Evolutionary conservation across 2,113 vertebrate species (phyloP).

Genomic region (Percina caprodes): DNA sequence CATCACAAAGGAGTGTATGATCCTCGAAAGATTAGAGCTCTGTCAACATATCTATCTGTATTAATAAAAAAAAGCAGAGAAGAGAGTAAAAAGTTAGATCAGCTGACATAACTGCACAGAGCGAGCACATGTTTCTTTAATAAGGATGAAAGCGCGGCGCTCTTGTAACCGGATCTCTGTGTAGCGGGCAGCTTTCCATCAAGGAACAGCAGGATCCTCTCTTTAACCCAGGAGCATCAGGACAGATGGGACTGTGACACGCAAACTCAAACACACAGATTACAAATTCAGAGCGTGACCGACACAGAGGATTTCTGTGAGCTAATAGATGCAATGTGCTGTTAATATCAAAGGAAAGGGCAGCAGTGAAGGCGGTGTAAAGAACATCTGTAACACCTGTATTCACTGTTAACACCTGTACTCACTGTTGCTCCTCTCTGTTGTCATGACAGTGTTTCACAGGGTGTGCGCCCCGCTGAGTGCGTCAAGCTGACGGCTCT

Average conservation of each 20-base stretch:
- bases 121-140: constrained; percentile 84
- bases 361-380: background rate
- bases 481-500: constrained; percentile 46
- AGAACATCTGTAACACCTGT: constrained; percentile 69
- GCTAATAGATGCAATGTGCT: background rate
- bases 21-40: constrained; percentile 12
- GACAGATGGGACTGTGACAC: constrained; percentile 82
- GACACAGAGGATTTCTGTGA: constrained; percentile 8
- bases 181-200: constrained; percentile 83
- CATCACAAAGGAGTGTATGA: background rate
- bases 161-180: constrained; percentile 85
- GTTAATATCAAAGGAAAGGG: background rate
- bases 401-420: constrained; percentile 52
- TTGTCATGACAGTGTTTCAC: constrained; percentile 21
- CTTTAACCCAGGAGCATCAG: constrained; percentile 79
- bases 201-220: constrained; percentile 83
- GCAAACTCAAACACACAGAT: constrained; percentile 66
- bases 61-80: constrained; percentile 35
- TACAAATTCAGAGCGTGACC: constrained; percentile 37
- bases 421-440: constrained; percentile 11
- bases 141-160: constrained; percentile 85
- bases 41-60: constrained; percentile 17
- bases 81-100: constrained; percentile 43
- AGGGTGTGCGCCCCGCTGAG: constrained; percentile 56
- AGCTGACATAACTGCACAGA: constrained; percentile 63